Conservation (phyloP, 2,113 vertebrate genomes). For the Condylura cristata region DNA sequence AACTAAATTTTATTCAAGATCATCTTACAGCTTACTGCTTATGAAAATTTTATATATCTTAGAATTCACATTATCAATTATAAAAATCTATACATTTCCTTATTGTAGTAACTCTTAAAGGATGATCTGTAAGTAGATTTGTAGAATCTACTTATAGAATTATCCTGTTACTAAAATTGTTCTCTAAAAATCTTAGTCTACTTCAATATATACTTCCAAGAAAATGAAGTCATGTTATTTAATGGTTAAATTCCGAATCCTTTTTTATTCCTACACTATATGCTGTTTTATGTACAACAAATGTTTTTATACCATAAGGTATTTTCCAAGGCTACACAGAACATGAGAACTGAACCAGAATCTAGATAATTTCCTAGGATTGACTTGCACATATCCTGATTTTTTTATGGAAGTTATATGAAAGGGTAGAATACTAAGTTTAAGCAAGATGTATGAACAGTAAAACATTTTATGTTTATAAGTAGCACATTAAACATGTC, state of each 20-base stretch:
- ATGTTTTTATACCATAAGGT: neutral
- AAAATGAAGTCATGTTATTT: neutral
- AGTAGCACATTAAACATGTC: neutral
- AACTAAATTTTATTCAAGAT: neutral
- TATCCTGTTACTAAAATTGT: neutral
- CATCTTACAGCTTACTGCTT: neutral
- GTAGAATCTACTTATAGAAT: too few species aligned
- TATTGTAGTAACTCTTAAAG: neutral
- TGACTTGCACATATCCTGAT: neutral
- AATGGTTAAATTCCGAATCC: conserved; percentile 11
- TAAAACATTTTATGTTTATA: neutral
- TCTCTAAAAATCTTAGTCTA: neutral
- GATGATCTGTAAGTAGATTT: neutral
- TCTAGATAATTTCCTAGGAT: neutral
- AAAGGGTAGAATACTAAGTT: neutral
- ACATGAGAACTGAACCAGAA: neutral
- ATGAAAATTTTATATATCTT: neutral
- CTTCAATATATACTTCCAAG: neutral
- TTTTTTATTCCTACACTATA: neutral
- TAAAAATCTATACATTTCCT: neutral
- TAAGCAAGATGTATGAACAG: neutral
- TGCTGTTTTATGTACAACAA: neutral
- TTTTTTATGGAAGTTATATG: neutral
- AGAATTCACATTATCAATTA: conserved; percentile 1
- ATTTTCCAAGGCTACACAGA: neutral